Conservation (phyloP, 2,888 invertebrate genomes). For the Philonicus albiceps region DNA sequence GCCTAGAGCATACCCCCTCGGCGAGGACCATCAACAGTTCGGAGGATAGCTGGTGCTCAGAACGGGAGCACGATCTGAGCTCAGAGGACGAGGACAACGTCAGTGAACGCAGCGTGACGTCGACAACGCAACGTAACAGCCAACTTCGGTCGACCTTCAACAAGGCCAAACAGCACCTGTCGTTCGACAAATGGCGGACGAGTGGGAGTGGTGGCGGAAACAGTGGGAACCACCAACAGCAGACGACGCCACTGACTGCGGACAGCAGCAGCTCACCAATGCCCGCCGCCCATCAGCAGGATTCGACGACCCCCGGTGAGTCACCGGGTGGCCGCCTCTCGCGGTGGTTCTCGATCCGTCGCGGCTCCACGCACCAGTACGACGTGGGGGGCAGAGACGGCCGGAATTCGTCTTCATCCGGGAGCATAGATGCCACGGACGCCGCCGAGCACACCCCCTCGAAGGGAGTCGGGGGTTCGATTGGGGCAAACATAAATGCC, state of each 20-base stretch:
- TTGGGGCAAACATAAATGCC: conserved; percentile 47
- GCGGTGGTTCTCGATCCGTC: conserved; percentile 88
- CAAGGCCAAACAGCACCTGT: conserved; percentile 81
- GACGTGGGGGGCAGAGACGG: conserved; percentile 70
- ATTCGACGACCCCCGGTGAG: conserved; percentile 70
- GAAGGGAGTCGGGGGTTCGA: background rate
- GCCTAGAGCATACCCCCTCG: conserved; percentile 55
- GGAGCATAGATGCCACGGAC: conserved; percentile 58
- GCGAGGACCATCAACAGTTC: conserved; percentile 63
- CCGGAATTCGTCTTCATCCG: conserved; percentile 57
- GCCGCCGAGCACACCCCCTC: conserved; percentile 28
- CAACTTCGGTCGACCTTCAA: conserved; percentile 81
- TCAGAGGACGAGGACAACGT: conserved; percentile 74
- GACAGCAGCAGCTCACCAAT: conserved; percentile 45
- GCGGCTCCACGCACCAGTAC: conserved; percentile 84
- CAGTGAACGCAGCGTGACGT: conserved; percentile 55
- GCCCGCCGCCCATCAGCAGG: conserved; percentile 52
- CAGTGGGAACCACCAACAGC: conserved; percentile 54
- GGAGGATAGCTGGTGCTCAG: conserved; percentile 73
- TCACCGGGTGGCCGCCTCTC: conserved; percentile 79
- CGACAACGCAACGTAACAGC: conserved; percentile 71
- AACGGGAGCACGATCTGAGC: conserved; percentile 58
- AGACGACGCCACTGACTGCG: conserved; percentile 37
- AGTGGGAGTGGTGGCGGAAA: conserved; percentile 60
- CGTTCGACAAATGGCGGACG: conserved; percentile 75